phyloP scores from a whole-genome alignment of 2,888 invertebrate species.

The Globia sparganii region DNA sequence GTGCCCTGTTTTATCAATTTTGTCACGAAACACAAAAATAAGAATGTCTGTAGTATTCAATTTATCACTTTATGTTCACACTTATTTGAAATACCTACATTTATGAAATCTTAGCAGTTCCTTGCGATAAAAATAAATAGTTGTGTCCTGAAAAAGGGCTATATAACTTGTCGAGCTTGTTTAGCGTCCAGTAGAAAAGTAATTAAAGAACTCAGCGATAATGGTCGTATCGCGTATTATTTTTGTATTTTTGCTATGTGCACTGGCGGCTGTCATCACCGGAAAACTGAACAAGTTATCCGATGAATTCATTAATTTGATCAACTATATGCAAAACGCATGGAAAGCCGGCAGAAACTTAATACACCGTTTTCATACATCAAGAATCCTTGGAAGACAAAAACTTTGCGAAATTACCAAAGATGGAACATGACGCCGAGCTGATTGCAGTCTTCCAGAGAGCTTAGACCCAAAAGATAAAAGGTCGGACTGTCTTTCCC shows the following conservation, averaged over 20 bases:
- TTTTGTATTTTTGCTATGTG: background rate
- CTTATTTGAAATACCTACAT: background rate
- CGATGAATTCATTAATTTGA: slow-evolving; percentile 16
- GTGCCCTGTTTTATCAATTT: background rate
- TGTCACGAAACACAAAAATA: background rate
- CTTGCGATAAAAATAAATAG: background rate
- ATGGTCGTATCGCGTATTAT: background rate
- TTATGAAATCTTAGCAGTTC: background rate
- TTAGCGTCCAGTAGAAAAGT: background rate
- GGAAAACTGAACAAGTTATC: background rate
- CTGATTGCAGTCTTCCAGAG: slow-evolving; percentile 23
- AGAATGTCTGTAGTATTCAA: background rate
- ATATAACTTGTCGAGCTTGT: too few species aligned
- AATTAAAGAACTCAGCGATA: background rate
- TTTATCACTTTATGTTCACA: slow-evolving; percentile 10
- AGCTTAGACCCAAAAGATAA: slow-evolving; percentile 20
- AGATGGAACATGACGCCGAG: background rate
- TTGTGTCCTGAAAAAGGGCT: background rate
- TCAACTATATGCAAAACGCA: slow-evolving; percentile 21
- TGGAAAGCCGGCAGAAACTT: slow-evolving; percentile 30
- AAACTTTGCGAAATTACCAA: background rate
- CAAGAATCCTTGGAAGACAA: background rate
- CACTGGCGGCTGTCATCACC: background rate
- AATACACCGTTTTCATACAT: slow-evolving; percentile 7
- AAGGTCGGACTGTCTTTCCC: slow-evolving; percentile 24